These are phyloP conservation scores for Panzeria rudis DNA, from an alignment of 2,888 invertebrate genomes.

Conservation along the genomic window DNA sequence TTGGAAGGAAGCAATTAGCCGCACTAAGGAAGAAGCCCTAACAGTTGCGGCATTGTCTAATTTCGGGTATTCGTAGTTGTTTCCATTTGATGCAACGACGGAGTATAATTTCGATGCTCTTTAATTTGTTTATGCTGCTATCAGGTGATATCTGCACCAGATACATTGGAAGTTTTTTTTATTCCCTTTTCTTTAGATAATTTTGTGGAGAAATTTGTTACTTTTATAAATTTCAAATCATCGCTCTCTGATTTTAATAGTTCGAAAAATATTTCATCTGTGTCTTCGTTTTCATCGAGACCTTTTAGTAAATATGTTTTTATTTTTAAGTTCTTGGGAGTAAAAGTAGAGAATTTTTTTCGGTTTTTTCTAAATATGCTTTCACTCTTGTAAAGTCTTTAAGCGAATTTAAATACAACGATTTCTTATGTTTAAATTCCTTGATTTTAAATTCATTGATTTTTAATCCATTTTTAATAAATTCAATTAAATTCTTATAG, in stretches of 20 bases:
- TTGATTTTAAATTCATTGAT: background rate
- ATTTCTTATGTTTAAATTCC: background rate
- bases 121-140: background rate
- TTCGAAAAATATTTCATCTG: conserved; percentile 13
- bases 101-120: conserved; percentile 5
- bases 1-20: conserved; percentile 22
- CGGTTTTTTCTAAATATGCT: background rate
- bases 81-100: conserved; percentile 7
- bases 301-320: conserved; percentile 11
- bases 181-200: too few relatives aligned
- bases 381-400: background rate
- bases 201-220: too few relatives aligned
- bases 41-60: conserved; percentile 17
- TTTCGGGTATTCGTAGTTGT: conserved; percentile 7
- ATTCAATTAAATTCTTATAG: too few relatives aligned
- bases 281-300: background rate
- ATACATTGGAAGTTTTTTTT: conserved; percentile 7
- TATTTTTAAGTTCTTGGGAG: background rate
- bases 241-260: background rate
- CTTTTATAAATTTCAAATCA: background rate
- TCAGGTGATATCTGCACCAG: background rate
- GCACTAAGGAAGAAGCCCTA: too few relatives aligned
- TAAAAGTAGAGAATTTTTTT: background rate
- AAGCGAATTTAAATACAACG: background rate
- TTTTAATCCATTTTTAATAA: background rate